These are phyloP conservation scores for Folsomia candida DNA, from an alignment of 2,888 invertebrate species.

Conservation along the genomic window DNA sequence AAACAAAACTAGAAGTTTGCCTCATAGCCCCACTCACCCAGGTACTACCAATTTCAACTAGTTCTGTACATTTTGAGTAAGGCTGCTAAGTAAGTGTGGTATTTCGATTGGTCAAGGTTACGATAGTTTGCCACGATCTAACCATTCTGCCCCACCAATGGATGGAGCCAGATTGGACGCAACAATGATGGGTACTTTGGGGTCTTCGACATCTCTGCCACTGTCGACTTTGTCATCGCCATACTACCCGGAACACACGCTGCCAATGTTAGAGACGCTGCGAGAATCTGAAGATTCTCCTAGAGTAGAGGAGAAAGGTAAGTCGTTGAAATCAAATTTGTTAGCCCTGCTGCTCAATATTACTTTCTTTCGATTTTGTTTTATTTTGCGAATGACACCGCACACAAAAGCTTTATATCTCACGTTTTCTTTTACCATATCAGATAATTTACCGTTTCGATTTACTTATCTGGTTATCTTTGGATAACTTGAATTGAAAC, in stretches of 20 bases:
- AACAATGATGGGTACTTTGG: conserved; percentile 57
- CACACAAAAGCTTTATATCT: not conserved
- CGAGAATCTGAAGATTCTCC: conserved; percentile 64
- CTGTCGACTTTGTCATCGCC: conserved; percentile 57
- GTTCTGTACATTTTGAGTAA: too few relatives aligned
- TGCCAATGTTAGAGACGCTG: conserved; percentile 65
- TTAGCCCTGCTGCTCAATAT: not conserved
- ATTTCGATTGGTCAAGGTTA: conserved; percentile 62
- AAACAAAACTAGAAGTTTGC: conserved; percentile 48
- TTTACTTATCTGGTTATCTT: not conserved
- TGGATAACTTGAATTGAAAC: not conserved
- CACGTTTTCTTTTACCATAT: too few relatives aligned
- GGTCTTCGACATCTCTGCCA: conserved; percentile 53
- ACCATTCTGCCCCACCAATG: conserved; percentile 68
- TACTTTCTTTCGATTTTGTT: not conserved
- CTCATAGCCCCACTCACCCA: conserved; percentile 44
- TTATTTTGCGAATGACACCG: not conserved
- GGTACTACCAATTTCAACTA: conserved; percentile 32
- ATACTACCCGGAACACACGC: conserved; percentile 61
- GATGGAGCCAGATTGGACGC: conserved; percentile 49
- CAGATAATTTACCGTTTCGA: not conserved
- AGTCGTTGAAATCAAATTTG: conserved; percentile 3
- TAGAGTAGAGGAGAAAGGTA: conserved; percentile 48
- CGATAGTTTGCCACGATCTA: conserved; percentile 79
- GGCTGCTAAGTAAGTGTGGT: conserved; percentile 20